Percentiles rank a stretch among this genome's conserved stretches.
Conservation (phyloP, 2,113 vertebrate species). For the Vimba vimba region DNA sequence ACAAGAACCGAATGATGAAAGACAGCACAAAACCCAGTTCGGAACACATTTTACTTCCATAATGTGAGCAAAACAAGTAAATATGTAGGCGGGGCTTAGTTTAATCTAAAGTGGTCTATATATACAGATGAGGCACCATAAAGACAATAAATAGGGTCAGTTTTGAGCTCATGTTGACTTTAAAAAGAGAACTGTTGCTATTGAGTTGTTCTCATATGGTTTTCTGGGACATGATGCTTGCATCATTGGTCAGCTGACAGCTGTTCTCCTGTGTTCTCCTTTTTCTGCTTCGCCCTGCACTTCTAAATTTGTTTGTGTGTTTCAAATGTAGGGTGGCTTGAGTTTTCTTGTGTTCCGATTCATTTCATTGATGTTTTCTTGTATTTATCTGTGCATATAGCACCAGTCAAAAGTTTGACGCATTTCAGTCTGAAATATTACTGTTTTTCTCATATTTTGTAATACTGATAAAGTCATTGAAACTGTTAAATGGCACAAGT, state of each 20-base stretch:
- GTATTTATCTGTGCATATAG: background rate
- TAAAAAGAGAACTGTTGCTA: background rate
- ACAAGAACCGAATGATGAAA: conserved; percentile 91
- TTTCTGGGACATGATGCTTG: conserved; percentile 67
- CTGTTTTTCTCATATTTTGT: background rate
- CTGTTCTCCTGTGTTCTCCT: conserved; percentile 41
- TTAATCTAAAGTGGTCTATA: background rate
- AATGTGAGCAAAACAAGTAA: background rate
- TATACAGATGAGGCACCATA: background rate
- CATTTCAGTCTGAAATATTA: background rate
- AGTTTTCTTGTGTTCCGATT: background rate
- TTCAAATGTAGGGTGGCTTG: conserved; percentile 6
- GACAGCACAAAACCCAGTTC: conserved; percentile 80
- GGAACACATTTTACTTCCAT: background rate
- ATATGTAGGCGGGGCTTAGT: background rate
- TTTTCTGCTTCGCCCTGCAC: conserved; percentile 2
- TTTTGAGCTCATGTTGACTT: background rate
- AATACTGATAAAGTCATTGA: background rate
- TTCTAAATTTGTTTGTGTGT: conserved; percentile 8
- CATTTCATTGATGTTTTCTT: background rate
- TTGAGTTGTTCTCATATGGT: conserved; percentile 64
- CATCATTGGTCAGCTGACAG: conserved; percentile 69
- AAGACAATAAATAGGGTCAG: background rate
- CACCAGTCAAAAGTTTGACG: background rate
- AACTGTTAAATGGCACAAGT: background rate